Conservation (phyloP, 1,140 invertebrate species). For the Acromyrmex echinatior region DNA sequence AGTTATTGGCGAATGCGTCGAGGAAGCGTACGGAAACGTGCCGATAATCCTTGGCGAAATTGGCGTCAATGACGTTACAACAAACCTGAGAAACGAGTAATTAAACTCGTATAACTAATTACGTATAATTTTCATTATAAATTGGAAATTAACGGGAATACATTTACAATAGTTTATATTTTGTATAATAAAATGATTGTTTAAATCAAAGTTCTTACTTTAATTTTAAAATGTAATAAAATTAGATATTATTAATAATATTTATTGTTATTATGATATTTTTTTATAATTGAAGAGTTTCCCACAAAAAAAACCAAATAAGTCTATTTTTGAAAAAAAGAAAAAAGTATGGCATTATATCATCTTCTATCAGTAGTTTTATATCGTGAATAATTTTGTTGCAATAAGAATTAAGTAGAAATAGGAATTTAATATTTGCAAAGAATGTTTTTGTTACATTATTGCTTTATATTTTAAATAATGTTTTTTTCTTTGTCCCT, state of each 20-base stretch:
- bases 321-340: too few species aligned
- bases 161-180: neutral
- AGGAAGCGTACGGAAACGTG: slow-evolving; percentile 27
- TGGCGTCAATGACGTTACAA: neutral
- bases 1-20: slow-evolving; percentile 44
- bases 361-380: too few species aligned
- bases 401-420: too few species aligned
- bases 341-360: too few species aligned
- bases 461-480: too few species aligned
- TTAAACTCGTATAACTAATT: neutral
- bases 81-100: neutral
- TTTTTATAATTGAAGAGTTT: too few species aligned
- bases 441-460: too few species aligned
- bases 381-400: too few species aligned
- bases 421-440: too few species aligned
- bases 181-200: neutral
- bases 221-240: neutral
- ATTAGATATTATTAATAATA: neutral
- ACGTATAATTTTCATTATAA: neutral
- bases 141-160: neutral
- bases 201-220: neutral
- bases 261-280: neutral
- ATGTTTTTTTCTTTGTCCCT: too few species aligned
- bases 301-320: too few species aligned
- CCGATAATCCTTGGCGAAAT: slow-evolving; percentile 50